Evolutionary conservation across 2,888 invertebrate species (phyloP).

Genomic region (Pandemis corylana): DNA sequence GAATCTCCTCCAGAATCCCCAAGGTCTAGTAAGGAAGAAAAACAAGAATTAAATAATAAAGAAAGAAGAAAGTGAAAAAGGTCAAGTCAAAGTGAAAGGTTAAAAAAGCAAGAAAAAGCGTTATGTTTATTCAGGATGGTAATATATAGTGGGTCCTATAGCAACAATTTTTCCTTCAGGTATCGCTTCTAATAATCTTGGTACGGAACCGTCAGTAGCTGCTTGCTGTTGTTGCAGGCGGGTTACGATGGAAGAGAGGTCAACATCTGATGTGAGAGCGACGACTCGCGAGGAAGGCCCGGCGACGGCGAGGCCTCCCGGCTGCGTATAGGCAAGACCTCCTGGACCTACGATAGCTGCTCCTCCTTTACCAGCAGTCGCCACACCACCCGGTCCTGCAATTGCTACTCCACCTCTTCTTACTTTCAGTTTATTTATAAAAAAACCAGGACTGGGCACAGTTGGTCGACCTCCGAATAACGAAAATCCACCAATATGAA

Average conservation of each 20-base stretch:
- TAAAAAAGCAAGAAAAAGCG: slow-evolving; percentile 48
- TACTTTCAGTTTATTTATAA: slow-evolving; percentile 88
- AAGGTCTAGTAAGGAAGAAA: slow-evolving; percentile 73
- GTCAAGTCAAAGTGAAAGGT: slow-evolving; percentile 28
- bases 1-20: slow-evolving; percentile 56
- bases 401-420: slow-evolving; percentile 91
- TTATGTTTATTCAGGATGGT: slow-evolving; percentile 75
- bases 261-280: slow-evolving; percentile 86
- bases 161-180: slow-evolving; percentile 89
- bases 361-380: slow-evolving; percentile 91
- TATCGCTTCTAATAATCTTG: slow-evolving; percentile 77
- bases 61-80: slow-evolving; percentile 48
- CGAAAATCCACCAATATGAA: slow-evolving; percentile 50
- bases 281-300: slow-evolving; percentile 90
- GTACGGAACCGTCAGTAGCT: slow-evolving; percentile 66
- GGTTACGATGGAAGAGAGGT: slow-evolving; percentile 83
- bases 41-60: slow-evolving; percentile 50
- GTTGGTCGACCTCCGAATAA: slow-evolving; percentile 64
- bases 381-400: slow-evolving; percentile 92
- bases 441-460: slow-evolving; percentile 85
- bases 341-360: slow-evolving; percentile 93
- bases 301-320: slow-evolving; percentile 90
- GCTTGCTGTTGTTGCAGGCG: slow-evolving; percentile 68
- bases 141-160: slow-evolving; percentile 90
- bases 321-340: slow-evolving; percentile 90